phyloP scores from a whole-genome alignment of 2,797 vertebrate genomes.

The Typhlichthys subterraneus region DNA sequence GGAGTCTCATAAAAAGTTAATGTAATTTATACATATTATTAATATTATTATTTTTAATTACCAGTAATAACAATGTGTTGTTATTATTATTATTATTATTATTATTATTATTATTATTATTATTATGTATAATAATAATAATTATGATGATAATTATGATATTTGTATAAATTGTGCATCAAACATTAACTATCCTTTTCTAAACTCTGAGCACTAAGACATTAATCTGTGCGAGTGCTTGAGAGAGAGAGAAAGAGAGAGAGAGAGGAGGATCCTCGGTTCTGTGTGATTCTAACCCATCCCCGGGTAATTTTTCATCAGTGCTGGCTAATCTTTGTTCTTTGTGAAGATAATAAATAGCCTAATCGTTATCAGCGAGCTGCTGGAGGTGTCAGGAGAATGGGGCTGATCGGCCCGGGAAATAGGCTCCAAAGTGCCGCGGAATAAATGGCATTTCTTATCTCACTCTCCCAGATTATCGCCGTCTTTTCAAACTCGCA shows the following conservation, averaged over 20 bases:
- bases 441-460: constrained; percentile 99
- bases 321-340: constrained; percentile 98
- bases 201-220: constrained; percentile 30
- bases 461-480: constrained; percentile 99
- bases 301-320: constrained; percentile 99
- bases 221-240: background rate
- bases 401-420: constrained; percentile 92
- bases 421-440: constrained; percentile 97
- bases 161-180: background rate
- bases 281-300: constrained; percentile 87
- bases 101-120: constrained; percentile 4
- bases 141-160: too few relatives aligned
- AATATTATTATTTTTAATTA: background rate
- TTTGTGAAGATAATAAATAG: constrained; percentile 99
- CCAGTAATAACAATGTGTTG: background rate
- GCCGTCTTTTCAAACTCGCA: constrained; percentile 93
- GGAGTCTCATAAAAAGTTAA: background rate
- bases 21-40: background rate
- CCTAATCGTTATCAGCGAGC: constrained; percentile 99
- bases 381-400: constrained; percentile 95
- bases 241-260: constrained; percentile 11
- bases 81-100: constrained; percentile 3
- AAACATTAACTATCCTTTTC: constrained; percentile 3
- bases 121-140: background rate
- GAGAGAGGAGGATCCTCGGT: constrained; percentile 72